A percentile compares a stretch with the other conserved stretches of the same genome.
Conservation (phyloP, 92 coral and sea anemone genomes). For the Zoanthus sociatus region DNA sequence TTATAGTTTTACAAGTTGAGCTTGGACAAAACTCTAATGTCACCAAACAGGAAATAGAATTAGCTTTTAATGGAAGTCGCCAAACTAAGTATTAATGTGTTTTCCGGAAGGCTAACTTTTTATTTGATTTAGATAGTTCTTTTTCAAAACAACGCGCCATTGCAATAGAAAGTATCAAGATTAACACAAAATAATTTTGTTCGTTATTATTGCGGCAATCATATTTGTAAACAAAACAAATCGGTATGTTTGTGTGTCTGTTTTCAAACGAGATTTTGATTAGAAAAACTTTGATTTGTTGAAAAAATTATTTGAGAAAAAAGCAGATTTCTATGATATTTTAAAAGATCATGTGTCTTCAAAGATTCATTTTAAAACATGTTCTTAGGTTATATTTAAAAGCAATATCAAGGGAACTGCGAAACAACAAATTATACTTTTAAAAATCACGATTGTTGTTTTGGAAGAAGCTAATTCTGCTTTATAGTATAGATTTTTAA, state of each 20-base stretch:
- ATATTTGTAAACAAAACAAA: background rate
- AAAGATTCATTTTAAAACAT: too few relatives aligned
- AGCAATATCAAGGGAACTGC: background rate
- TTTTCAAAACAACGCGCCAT: background rate
- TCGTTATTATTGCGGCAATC: background rate
- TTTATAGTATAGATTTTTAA: conserved; percentile 33
- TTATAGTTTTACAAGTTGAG: conserved; percentile 18
- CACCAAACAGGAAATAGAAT: conserved; percentile 34
- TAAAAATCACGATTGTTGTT: background rate
- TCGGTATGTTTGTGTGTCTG: background rate
- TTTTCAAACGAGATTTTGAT: background rate
- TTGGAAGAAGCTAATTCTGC: conserved; percentile 13
- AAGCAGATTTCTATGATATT: too few relatives aligned
- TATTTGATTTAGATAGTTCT: conserved; percentile 10
- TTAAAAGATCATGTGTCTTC: too few relatives aligned
- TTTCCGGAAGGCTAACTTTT: conserved; percentile 39
- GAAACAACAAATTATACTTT: conserved; percentile 16
- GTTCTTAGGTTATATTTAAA: background rate
- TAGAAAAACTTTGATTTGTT: too few relatives aligned
- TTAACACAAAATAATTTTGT: background rate
- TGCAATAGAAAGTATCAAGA: conserved; percentile 14
- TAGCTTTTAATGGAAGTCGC: conserved; percentile 37
- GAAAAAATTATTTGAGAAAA: too few relatives aligned
- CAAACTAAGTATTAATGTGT: conserved; percentile 13
- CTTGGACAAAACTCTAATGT: conserved; percentile 22